A percentile compares a stretch with the other conserved stretches of the same genome.
phyloP scores from a whole-genome alignment of 2,113 vertebrate genomes.

The Aptenodytes forsteri region DNA sequence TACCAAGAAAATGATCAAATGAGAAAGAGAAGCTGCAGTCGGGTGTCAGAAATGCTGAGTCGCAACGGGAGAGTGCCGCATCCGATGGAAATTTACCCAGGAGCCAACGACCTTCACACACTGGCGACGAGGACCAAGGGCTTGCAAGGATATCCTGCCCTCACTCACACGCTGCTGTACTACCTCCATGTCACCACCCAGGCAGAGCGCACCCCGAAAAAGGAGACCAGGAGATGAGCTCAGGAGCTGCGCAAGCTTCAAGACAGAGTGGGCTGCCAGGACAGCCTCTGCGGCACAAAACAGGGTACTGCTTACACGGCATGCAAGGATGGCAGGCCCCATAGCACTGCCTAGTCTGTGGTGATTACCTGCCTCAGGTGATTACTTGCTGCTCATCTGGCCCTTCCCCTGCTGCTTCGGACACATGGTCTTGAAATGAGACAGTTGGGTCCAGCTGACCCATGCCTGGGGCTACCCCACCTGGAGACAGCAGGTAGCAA shows the following conservation, averaged over 20 bases:
- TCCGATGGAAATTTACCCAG: conserved; percentile 59
- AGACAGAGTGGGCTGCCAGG: background rate
- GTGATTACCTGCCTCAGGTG: background rate
- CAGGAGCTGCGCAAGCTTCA: background rate
- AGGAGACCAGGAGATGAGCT: background rate
- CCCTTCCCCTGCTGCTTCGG: background rate
- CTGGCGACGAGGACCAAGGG: background rate
- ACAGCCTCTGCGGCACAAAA: background rate
- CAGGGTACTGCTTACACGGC: background rate
- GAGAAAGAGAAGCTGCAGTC: conserved; percentile 37
- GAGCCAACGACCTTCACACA: conserved; percentile 3
- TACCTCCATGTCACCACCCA: background rate
- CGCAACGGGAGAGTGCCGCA: conserved; percentile 22
- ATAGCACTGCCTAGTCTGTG: background rate
- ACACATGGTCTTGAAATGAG: background rate
- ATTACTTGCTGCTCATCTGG: background rate
- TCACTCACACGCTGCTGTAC: background rate
- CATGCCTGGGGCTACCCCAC: background rate
- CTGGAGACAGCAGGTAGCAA: background rate
- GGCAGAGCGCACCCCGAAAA: background rate
- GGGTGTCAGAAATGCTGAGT: conserved; percentile 55
- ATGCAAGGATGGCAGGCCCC: background rate
- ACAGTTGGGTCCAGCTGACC: background rate
- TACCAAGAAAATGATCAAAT: conserved; percentile 16
- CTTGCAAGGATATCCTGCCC: background rate